Percentiles rank a stretch among this genome's conserved stretches.
phyloP scores from a whole-genome alignment of 2,888 invertebrate species.

The Taenaris catops region DNA sequence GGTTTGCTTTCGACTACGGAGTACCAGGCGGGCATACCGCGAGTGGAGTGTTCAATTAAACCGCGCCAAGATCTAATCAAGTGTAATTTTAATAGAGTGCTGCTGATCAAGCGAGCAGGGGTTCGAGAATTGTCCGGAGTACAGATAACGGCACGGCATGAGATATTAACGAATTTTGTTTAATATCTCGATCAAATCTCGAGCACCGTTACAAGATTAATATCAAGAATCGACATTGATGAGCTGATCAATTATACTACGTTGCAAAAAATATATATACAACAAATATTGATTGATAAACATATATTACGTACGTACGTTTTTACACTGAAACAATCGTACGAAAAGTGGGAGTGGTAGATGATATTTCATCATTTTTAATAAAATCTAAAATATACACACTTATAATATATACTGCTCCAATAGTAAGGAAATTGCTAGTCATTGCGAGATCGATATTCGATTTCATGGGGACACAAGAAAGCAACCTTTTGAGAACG shows the following conservation, averaged over 20 bases:
- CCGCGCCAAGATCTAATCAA: slow-evolving; percentile 62
- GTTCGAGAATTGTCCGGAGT: slow-evolving; percentile 33
- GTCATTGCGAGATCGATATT: too few species aligned
- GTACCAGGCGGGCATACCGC: slow-evolving; percentile 61
- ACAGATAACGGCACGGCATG: slow-evolving; percentile 42
- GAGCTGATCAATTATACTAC: slow-evolving; percentile 9
- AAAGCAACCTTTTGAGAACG: too few species aligned
- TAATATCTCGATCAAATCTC: slow-evolving; percentile 41
- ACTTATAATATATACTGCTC: too few species aligned
- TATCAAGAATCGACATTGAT: slow-evolving; percentile 9
- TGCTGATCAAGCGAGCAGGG: slow-evolving; percentile 37
- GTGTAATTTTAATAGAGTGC: slow-evolving; percentile 67
- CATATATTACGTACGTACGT: too few species aligned
- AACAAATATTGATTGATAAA: too few species aligned
- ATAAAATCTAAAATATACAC: too few species aligned
- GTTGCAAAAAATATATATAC: slow-evolving; percentile 4
- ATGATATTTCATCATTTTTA: too few species aligned
- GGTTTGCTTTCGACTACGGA: too few species aligned
- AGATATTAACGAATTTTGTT: slow-evolving; percentile 39
- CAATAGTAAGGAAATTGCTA: too few species aligned
- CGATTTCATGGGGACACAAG: too few species aligned
- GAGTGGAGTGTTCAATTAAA: slow-evolving; percentile 60
- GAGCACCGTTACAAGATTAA: slow-evolving; percentile 35
- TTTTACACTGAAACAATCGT: too few species aligned
- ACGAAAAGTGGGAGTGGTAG: too few species aligned